Evolutionary conservation across 2,888 invertebrate genomes (phyloP).

Genomic region (Calliphora vomitoria): DNA sequence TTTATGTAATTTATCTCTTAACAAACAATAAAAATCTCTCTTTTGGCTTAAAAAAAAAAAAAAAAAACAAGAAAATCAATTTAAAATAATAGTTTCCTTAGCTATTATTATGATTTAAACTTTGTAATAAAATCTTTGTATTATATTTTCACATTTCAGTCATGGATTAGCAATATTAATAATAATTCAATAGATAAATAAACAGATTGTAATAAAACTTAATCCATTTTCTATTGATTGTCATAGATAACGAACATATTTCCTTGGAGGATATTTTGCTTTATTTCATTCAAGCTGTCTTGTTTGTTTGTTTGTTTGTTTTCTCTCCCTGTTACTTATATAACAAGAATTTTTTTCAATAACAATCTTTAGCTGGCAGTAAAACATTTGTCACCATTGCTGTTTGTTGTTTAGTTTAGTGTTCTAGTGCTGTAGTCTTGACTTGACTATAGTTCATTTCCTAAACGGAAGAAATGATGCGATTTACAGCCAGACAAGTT

Average conservation of each 20-base stretch:
- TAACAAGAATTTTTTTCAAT: background rate
- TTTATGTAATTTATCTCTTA: background rate
- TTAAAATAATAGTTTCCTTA: background rate
- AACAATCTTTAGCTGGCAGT: conserved; percentile 15
- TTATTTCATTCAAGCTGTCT: conserved; percentile 23
- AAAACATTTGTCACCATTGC: conserved; percentile 50
- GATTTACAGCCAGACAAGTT: conserved; percentile 74
- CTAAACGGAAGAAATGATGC: conserved; percentile 74
- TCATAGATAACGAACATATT: conserved; percentile 39
- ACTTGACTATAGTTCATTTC: conserved; percentile 71
- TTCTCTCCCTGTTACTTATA: too few species aligned
- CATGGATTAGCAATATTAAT: conserved; percentile 8
- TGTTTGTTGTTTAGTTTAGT: background rate
- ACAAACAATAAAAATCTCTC: background rate
- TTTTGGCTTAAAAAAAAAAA: background rate
- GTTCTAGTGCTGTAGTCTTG: background rate
- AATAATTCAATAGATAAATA: conserved; percentile 43
- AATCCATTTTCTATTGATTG: conserved; percentile 50
- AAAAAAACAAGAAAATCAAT: conserved; percentile 3
- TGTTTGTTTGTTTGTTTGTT: too few species aligned
- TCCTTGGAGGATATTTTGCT: conserved; percentile 52
- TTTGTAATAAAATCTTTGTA: background rate
- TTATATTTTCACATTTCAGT: background rate
- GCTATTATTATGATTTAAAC: too few species aligned
- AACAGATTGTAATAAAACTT: conserved; percentile 45